Percentiles rank a stretch among this genome's conserved stretches.
phyloP scores from a whole-genome alignment of 30 jellyfish, hydroid and myxozoan species.

The Aurelia aurita region DNA sequence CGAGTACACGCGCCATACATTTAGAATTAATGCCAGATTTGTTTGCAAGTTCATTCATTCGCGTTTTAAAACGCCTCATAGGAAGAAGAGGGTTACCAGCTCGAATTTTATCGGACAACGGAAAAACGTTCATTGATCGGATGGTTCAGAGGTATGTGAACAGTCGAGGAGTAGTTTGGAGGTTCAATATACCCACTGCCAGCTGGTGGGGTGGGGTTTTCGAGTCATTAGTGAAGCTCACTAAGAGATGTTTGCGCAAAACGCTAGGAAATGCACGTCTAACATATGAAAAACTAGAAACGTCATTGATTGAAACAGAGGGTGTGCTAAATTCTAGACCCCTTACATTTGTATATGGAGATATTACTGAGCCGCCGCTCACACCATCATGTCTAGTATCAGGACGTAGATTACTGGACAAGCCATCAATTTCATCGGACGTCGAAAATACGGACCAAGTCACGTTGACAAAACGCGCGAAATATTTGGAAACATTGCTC shows the following conservation, averaged over 20 bases:
- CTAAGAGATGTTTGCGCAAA: conserved; percentile 25
- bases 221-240: conserved; percentile 34
- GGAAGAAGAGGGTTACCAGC: not conserved
- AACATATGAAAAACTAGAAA: conserved; percentile 7
- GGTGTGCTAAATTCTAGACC: conserved; percentile 69
- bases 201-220: conserved; percentile 74
- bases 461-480: not conserved
- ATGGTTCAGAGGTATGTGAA: not conserved
- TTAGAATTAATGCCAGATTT: conserved; percentile 72
- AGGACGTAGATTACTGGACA: too few relatives aligned
- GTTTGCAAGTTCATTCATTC: conserved; percentile 22
- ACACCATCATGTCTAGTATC: conserved; percentile 57
- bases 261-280: conserved; percentile 24
- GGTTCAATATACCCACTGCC: conserved; percentile 2
- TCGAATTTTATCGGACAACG: not conserved
- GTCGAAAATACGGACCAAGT: not conserved
- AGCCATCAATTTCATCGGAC: conserved; percentile 2
- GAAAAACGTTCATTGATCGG: not conserved
- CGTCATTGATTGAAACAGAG: not conserved
- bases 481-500: conserved; percentile 4
- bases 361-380: conserved; percentile 23
- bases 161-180: not conserved
- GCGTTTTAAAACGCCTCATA: conserved; percentile 37
- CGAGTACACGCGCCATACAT: conserved; percentile 53
- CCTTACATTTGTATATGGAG: conserved; percentile 9